Percentiles rank a stretch among this genome's conserved stretches.
These are phyloP conservation scores for Melanostigma gelatinosum DNA, from an alignment of 2,113 vertebrate species.

Conservation along the genomic window DNA sequence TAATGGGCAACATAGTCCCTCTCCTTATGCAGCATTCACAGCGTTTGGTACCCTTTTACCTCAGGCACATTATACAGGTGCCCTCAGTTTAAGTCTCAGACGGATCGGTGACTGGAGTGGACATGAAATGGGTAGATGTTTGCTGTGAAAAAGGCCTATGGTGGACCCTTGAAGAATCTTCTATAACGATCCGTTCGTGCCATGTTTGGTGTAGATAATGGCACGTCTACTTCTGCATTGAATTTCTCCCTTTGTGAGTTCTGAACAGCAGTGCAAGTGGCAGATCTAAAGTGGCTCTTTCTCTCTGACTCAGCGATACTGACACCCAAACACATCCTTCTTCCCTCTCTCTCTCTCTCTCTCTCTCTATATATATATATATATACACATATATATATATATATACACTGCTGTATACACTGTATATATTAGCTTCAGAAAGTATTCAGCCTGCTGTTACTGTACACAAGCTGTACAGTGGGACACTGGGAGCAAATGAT, in stretches of 20 bases:
- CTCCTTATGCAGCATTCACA: background rate
- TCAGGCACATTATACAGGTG: background rate
- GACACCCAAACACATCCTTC: background rate
- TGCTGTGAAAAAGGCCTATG: background rate
- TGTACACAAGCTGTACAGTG: background rate
- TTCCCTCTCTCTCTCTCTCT: background rate
- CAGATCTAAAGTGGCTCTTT: background rate
- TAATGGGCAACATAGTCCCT: background rate
- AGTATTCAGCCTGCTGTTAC: background rate
- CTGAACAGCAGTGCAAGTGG: background rate
- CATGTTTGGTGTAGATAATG: background rate
- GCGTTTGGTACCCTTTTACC: background rate
- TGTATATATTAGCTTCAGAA: background rate
- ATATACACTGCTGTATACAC: too few relatives aligned
- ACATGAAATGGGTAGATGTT: background rate
- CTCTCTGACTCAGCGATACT: background rate
- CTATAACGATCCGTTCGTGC: background rate
- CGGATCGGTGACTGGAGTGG: background rate
- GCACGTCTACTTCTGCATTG: background rate
- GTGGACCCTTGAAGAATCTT: background rate
- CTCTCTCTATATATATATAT: too few relatives aligned
- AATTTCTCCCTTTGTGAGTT: background rate
- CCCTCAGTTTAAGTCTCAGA: background rate
- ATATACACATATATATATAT: too few relatives aligned
- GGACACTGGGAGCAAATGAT: too few relatives aligned